Percentiles rank a stretch among this genome's conserved stretches.
Conservation (phyloP, 2,113 vertebrate species). For the Anguilla rostrata region DNA sequence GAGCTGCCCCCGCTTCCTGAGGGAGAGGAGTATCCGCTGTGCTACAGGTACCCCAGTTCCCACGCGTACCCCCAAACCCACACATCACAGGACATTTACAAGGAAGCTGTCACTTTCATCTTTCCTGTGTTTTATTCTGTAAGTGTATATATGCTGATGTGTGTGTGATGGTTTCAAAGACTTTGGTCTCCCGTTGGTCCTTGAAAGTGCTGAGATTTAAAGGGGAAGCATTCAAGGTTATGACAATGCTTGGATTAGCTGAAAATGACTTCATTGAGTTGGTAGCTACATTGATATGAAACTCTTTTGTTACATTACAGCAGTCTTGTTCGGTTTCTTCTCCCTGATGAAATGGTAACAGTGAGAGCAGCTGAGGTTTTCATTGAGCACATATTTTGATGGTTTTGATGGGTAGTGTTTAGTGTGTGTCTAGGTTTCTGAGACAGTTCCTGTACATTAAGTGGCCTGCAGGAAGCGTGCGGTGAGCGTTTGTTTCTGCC, state of each 20-base stretch:
- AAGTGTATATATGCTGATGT: background rate
- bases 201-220: too few species aligned
- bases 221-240: too few species aligned
- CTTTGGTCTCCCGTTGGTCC: too few species aligned
- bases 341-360: too few species aligned
- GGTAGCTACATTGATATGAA: too few species aligned
- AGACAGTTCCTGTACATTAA: background rate
- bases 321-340: too few species aligned
- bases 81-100: background rate
- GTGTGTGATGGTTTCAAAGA: background rate
- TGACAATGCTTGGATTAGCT: too few species aligned
- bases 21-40: slow-evolving; percentile 87
- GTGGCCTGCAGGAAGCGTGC: background rate
- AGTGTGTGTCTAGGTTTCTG: background rate
- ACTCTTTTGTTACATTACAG: too few species aligned
- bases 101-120: background rate
- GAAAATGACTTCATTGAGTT: too few species aligned
- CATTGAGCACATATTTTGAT: too few species aligned
- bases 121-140: background rate
- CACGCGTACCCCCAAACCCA: slow-evolving; percentile 71
- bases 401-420: background rate
- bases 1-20: slow-evolving; percentile 88
- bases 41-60: slow-evolving; percentile 80
- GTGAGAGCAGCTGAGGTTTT: too few species aligned
- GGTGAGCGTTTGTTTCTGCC: background rate